Evolutionary conservation across 2,888 invertebrate species (phyloP).

Genomic region (Drosophila robusta): DNA sequence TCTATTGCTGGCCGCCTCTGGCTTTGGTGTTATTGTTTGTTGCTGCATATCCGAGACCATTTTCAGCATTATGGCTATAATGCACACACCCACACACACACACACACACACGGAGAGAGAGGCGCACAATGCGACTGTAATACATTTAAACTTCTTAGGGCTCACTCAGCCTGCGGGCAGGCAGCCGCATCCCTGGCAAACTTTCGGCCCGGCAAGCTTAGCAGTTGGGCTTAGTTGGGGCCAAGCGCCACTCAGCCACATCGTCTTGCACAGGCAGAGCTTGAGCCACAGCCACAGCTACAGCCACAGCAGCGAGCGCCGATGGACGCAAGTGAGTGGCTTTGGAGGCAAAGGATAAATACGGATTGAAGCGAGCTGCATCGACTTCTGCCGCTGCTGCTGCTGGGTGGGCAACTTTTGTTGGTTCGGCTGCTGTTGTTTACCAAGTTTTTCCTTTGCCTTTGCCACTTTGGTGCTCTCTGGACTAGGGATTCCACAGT

Average conservation of each 20-base stretch:
- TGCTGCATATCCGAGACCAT: conserved; percentile 67
- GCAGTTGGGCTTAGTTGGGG: conserved; percentile 39
- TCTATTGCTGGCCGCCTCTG: conserved; percentile 55
- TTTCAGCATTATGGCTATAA: conserved; percentile 65
- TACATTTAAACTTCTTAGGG: conserved; percentile 76
- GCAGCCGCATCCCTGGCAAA: conserved; percentile 46
- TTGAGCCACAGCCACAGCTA: conserved; percentile 4
- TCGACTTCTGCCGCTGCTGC: conserved; percentile 58
- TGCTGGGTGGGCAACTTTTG: conserved; percentile 62
- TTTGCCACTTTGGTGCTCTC: conserved; percentile 66
- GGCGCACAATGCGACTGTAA: conserved; percentile 45
- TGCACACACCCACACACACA: conserved; percentile 13
- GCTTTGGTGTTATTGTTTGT: conserved; percentile 66
- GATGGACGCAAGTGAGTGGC: conserved; percentile 47
- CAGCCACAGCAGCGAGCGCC: conserved; percentile 18
- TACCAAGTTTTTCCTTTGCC: conserved; percentile 72
- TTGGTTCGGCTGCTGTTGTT: conserved; percentile 63
- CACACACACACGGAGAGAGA: conserved; percentile 6
- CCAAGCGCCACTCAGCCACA: conserved; percentile 45
- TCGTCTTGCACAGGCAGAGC: conserved; percentile 22
- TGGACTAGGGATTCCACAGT: conserved; percentile 40
- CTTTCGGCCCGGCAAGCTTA: conserved; percentile 58
- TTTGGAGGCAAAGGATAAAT: conserved; percentile 73
- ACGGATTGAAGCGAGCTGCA: conserved; percentile 75
- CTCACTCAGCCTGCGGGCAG: conserved; percentile 35